A percentile compares a stretch with the other conserved stretches of the same genome.
Evolutionary conservation across 1,140 invertebrate species (phyloP).

Genomic region (Pachypeltis micranthus): DNA sequence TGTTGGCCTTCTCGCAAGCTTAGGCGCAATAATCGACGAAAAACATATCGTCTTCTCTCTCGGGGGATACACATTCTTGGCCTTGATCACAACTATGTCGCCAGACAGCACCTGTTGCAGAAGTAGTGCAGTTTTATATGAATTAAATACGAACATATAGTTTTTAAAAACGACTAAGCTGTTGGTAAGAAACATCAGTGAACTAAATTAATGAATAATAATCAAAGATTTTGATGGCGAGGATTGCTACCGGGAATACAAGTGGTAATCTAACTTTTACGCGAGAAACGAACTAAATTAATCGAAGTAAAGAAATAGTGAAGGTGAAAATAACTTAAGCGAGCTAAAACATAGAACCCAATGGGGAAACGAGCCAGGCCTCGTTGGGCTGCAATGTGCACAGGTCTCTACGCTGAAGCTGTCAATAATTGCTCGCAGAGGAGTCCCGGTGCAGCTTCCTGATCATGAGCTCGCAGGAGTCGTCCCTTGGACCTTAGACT

Average conservation of each 20-base stretch:
- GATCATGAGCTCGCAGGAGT: too few relatives aligned
- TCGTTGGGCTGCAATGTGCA: too few relatives aligned
- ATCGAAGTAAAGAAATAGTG: too few relatives aligned
- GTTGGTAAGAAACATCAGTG: background rate
- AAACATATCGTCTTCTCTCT: constrained; percentile 82
- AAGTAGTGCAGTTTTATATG: constrained; percentile 12
- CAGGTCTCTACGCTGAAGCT: too few relatives aligned
- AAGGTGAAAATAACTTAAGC: too few relatives aligned
- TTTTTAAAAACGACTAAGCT: background rate
- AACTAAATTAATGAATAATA: background rate
- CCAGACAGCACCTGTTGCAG: constrained; percentile 68
- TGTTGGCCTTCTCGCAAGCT: constrained; percentile 53
- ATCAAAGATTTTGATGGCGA: background rate
- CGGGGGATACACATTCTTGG: constrained; percentile 70
- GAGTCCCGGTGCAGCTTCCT: too few relatives aligned
- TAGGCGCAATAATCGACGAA: constrained; percentile 82
- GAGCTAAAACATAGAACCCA: too few relatives aligned
- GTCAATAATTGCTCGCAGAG: too few relatives aligned
- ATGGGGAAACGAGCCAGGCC: too few relatives aligned
- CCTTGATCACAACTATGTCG: constrained; percentile 78
- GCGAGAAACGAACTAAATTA: too few relatives aligned
- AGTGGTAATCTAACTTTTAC: background rate
- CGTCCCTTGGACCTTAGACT: too few relatives aligned
- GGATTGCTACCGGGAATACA: background rate
- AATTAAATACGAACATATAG: background rate